Evolutionary conservation across 2,113 vertebrate species (phyloP).

Genomic region (Bagarius yarrelli): DNA sequence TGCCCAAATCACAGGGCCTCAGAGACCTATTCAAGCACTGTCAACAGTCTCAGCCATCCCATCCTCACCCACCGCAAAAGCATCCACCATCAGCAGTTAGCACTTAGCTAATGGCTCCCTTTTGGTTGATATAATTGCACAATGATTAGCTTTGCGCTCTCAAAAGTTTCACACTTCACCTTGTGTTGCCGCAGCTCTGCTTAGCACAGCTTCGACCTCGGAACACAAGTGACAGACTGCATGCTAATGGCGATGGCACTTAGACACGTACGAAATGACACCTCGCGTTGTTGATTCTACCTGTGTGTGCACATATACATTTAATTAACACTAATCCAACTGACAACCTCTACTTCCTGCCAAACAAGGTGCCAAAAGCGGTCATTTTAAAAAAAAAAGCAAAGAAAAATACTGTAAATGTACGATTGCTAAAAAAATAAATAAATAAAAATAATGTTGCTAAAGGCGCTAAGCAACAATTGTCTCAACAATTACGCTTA

Average conservation of each 20-base stretch:
- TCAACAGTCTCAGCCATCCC: conserved; percentile 38
- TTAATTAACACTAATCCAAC: conserved; percentile 72
- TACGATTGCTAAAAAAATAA: neutral
- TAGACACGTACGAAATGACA: conserved; percentile 39
- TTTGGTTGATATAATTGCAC: conserved; percentile 70
- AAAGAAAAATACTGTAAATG: neutral
- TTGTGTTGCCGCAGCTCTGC: conserved; percentile 55
- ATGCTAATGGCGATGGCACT: conserved; percentile 16
- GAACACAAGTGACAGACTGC: conserved; percentile 23
- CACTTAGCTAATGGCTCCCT: conserved; percentile 66
- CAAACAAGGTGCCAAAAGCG: conserved; percentile 57
- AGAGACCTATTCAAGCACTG: conserved; percentile 48
- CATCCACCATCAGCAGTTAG: conserved; percentile 49
- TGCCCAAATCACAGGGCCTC: conserved; percentile 32
- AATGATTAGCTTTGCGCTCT: conserved; percentile 65
- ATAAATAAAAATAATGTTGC: neutral
- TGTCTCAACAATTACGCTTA: neutral
- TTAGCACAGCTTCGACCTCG: conserved; percentile 5
- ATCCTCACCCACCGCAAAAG: conserved; percentile 41
- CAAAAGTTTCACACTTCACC: conserved; percentile 69
- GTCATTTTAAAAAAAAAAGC: neutral
- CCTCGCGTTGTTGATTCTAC: conserved; percentile 48
- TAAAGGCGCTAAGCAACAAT: too few species aligned
- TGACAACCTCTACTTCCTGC: conserved; percentile 65
- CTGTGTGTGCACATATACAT: conserved; percentile 55